Evolutionary conservation across 2,113 vertebrate species (phyloP), one percentile per base, ranked within the genome.

Genomic region (Cavia porcellus): DNA sequence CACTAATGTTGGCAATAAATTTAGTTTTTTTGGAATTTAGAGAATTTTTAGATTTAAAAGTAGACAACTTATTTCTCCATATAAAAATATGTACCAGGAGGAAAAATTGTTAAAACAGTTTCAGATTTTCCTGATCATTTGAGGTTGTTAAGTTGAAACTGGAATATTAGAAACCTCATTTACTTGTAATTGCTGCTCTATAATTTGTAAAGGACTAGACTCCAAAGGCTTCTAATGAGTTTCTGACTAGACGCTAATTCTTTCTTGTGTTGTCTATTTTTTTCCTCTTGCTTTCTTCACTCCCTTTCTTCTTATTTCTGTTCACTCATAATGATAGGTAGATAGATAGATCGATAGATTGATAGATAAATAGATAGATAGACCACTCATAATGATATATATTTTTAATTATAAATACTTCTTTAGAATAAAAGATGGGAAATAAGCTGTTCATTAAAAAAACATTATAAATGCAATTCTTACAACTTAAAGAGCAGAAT

Each of bases 21-120:
- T 32, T 38, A 25, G 22, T 72, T 45, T 59, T 62, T 38, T 35
- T 32, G 9, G 30, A 92, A 59, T 13, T 62, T 55, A 38, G 10
- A 66, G 14, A 82, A 61, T 94, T 88, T 77, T 80, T 83, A 66
- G 52, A 86, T 83, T 83, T 64, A 61, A 84, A 82, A 11, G 13
- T 80, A 62, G n/a, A 10, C 35, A 89, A 59, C 32, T 57, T 90
- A 52, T n/a, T 95, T 95, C 83, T 83, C 70, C 25, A 38, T 22
- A 8, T 61, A 32, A 35, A 94, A 89, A 77, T 30, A 17, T 61
- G 95, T 68, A n/a, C 8, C 25, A 80, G 22, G 50, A 19, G 15
- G 10, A 74, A 64, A 50, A 38, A 68, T 38, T 6, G 30, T 24
- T 50, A 68, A 64, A 88, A 22, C 28, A 59, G 6, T 55, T 61